Conservation (phyloP, 2,113 vertebrate genomes). For the Todiramphus saurophagus region DNA sequence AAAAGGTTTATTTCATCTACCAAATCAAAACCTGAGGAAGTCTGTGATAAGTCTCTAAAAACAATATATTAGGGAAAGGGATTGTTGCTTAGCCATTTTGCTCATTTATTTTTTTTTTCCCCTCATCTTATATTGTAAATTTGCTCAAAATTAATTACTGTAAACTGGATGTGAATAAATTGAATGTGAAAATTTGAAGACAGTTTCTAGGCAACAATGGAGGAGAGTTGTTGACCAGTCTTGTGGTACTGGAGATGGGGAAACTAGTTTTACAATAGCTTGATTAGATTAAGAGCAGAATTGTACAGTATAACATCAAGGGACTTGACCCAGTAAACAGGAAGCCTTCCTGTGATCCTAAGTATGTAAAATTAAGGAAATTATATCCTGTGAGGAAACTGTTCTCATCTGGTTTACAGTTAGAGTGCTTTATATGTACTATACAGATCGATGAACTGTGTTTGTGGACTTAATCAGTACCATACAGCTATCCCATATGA, state of each 20-base stretch:
- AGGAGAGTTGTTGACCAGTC: not conserved
- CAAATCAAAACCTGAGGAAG: not conserved
- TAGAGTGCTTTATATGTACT: not conserved
- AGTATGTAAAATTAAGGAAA: not conserved
- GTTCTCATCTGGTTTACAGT: not conserved
- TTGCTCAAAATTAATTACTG: not conserved
- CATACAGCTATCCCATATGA: not conserved
- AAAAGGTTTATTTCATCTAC: not conserved
- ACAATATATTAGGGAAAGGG: not conserved
- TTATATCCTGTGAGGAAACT: not conserved
- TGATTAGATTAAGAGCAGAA: not conserved
- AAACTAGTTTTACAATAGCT: not conserved
- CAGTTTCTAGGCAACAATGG: not conserved
- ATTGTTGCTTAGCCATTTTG: not conserved
- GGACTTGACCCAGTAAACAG: not conserved
- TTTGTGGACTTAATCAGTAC: not conserved
- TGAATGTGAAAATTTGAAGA: not conserved
- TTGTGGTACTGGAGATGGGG: not conserved
- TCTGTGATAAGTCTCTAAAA: not conserved
- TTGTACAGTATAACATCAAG: not conserved
- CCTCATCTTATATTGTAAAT: not conserved
- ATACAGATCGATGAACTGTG: fast-evolving
- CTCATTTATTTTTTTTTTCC: not conserved
- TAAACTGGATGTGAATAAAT: not conserved
- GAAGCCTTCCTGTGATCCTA: not conserved